A percentile compares a stretch with the other conserved stretches of the same genome.
Conservation (phyloP, 2,888 invertebrate species). For the Actias luna region DNA sequence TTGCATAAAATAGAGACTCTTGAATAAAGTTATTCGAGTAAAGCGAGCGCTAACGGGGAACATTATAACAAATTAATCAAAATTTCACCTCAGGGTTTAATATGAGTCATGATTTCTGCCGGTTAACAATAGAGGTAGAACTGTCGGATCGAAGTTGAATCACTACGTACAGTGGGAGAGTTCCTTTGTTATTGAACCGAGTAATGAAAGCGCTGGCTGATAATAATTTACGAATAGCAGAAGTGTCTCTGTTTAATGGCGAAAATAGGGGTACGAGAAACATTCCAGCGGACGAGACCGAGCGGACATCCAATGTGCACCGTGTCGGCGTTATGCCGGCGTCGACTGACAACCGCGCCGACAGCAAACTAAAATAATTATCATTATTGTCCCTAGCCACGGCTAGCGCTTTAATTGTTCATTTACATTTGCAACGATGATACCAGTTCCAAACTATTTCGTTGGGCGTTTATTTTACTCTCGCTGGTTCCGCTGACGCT, state of each 20-base stretch:
- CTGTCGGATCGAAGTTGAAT: slow-evolving; percentile 75
- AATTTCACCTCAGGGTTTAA: slow-evolving; percentile 76
- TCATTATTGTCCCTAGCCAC: slow-evolving; percentile 79
- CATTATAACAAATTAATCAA: slow-evolving; percentile 78
- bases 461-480: slow-evolving; percentile 73
- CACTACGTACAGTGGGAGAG: slow-evolving; percentile 72
- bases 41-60: slow-evolving; percentile 39
- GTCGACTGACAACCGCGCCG: slow-evolving; percentile 72
- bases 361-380: slow-evolving; percentile 82
- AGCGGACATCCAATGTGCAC: slow-evolving; percentile 36
- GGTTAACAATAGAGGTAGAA: slow-evolving; percentile 68
- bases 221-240: slow-evolving; percentile 81
- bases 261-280: slow-evolving; percentile 70
- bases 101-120: slow-evolving; percentile 72
- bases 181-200: slow-evolving; percentile 75
- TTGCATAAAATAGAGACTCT: slow-evolving; percentile 54
- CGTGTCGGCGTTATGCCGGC: slow-evolving; percentile 33
- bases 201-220: slow-evolving; percentile 79
- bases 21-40: slow-evolving; percentile 55
- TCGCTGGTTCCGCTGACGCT: slow-evolving; percentile 65
- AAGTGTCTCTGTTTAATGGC: slow-evolving; percentile 80
- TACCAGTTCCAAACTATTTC: slow-evolving; percentile 80
- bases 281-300: slow-evolving; percentile 68
- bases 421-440: slow-evolving; percentile 81
- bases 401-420: slow-evolving; percentile 80